Base-by-base conservation (phyloP, 92 coral and sea anemone species). In the Metridium senile region DNA sequence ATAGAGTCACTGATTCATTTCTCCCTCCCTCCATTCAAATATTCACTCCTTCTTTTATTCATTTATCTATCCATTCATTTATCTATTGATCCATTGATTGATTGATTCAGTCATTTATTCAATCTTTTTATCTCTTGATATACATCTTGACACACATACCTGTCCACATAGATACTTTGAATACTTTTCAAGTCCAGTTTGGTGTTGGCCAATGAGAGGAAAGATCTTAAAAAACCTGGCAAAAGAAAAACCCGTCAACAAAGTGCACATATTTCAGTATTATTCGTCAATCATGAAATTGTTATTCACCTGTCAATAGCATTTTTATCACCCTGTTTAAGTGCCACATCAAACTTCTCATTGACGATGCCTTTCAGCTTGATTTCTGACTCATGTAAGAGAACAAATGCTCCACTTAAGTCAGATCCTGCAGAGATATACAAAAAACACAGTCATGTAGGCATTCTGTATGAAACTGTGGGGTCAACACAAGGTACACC, bases 161-260 rank as follows among this genome's bases (percentile, higher is more conserved):
- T 91, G 94, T 0, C 88, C 84, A 65, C 94, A 84, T 26, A 95
- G 78, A 39, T 92, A 95, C 62, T 84, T 64, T 20, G 92, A 90
- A 81, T 87, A 95, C 61, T 89, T 95, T 85, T 89, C 87, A 74
- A 95, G 76, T 52, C 99, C 99, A 68, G 73, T 69, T 33, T 92
- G 86, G 67, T 89, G 97, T 63, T 89, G 96, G 9, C 97, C 97
- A 70, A 95, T 91, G 27, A 95, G 81, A 23, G 99, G 99, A 61
- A 95, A 95, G 68, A 95, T 95, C 78, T 95, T 95, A 82, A 93
- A 95, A 90, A 95, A 95, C 78, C 99, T 95, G 45, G 26, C 27
- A 47, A 49, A 27, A 43, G 31, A 26, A 11, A 70, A n/a, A n/a
- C n/a, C n/a, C n/a, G n/a, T n/a, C n/a, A n/a, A n/a, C n/a, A n/a